Percentiles rank a stretch among this genome's conserved stretches.
Evolutionary conservation across 2,797 vertebrate species (phyloP).

Genomic region (Halcyon chelicuti): DNA sequence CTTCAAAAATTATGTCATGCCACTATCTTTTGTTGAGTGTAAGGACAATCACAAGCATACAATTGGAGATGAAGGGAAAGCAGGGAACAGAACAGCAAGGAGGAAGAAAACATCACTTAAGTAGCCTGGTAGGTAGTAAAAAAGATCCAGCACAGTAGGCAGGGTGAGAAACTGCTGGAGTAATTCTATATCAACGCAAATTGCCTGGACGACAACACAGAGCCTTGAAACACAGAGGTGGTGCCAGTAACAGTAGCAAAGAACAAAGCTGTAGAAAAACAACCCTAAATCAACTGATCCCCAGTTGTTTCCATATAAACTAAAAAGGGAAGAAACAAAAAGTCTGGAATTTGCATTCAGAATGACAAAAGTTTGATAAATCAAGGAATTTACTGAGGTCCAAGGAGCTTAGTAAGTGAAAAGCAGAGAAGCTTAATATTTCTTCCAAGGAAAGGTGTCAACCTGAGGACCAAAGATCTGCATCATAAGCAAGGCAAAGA

Average conservation of each 20-base stretch:
- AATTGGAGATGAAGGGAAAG: neutral
- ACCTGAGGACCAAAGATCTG: neutral
- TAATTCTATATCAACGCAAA: neutral
- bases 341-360: neutral
- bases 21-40: neutral
- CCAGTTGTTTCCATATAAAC: neutral
- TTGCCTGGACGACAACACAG: neutral
- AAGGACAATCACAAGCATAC: neutral
- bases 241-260: neutral
- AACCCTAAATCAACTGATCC: neutral
- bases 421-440: neutral
- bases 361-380: neutral
- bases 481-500: neutral
- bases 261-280: neutral
- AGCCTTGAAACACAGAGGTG: neutral
- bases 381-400: neutral
- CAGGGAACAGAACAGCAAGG: neutral
- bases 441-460: neutral
- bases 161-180: neutral
- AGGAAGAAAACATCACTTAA: neutral
- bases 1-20: neutral
- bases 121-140: neutral
- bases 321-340: neutral
- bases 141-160: neutral
- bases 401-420: accelerated